A percentile compares a stretch with the other conserved stretches of the same genome.
phyloP scores from a whole-genome alignment of 2,113 vertebrate genomes.

The Hippocampus abdominalis region DNA sequence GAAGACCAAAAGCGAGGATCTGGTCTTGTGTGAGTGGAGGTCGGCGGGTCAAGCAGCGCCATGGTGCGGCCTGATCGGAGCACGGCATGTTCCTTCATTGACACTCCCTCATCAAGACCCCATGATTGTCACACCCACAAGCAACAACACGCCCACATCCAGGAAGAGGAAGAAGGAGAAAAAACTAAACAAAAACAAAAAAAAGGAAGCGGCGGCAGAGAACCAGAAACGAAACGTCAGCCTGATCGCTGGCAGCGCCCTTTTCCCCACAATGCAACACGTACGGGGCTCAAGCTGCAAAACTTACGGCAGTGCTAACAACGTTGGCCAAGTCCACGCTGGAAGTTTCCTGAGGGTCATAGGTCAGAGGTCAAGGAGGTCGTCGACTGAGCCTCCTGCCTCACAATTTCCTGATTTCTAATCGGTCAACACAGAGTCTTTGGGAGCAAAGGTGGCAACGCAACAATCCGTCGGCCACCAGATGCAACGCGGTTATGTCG shows the following conservation, averaged over 20 bases:
- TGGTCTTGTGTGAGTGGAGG: too few species aligned
- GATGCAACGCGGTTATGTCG: too few species aligned
- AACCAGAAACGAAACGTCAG: conserved; percentile 15
- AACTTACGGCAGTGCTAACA: conserved; percentile 86
- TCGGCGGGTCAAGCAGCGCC: too few species aligned
- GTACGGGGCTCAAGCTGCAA: conserved; percentile 37
- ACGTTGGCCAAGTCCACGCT: conserved; percentile 84
- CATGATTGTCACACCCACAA: too few species aligned
- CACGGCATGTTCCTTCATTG: not conserved
- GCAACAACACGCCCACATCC: too few species aligned
- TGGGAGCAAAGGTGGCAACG: too few species aligned
- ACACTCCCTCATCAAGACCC: not conserved
- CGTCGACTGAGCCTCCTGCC: not conserved
- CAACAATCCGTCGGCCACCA: too few species aligned
- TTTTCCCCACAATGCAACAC: conserved; percentile 61
- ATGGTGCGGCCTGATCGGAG: too few species aligned
- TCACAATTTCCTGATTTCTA: too few species aligned
- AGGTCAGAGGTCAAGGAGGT: conserved; percentile 43
- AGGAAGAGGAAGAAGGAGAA: too few species aligned
- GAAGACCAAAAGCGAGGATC: too few species aligned
- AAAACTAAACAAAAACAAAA: too few species aligned
- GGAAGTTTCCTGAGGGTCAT: conserved; percentile 81
- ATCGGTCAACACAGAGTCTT: not conserved
- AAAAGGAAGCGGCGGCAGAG: not conserved
- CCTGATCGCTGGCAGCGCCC: not conserved